These are phyloP conservation scores for Pyrocephalus nanus DNA, from an alignment of 2,797 vertebrate species.

Conservation along the genomic window DNA sequence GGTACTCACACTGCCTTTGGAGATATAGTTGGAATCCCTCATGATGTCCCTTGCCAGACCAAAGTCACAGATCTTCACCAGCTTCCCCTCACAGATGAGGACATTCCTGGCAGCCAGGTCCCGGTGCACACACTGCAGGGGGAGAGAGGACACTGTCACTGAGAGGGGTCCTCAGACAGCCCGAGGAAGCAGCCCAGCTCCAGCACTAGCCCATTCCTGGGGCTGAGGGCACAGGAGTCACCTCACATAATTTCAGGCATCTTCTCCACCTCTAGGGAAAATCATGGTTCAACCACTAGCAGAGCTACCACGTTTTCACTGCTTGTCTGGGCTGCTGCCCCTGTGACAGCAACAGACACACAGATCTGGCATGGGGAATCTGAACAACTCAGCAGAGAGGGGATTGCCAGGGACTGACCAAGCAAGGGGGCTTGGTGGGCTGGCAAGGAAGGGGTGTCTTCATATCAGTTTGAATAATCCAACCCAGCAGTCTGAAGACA, in stretches of 20 bases:
- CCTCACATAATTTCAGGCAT: background rate
- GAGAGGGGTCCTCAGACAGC: accelerated
- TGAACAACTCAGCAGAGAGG: background rate
- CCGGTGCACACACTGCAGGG: conserved; percentile 90
- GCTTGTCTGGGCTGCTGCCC: background rate
- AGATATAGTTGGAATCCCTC: conserved; percentile 98
- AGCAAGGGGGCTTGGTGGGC: background rate
- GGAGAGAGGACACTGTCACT: background rate
- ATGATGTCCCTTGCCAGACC: conserved; percentile 97
- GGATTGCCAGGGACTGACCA: background rate
- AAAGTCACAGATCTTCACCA: conserved; percentile 99
- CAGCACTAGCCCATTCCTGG: background rate
- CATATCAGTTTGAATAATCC: background rate
- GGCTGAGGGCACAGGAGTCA: background rate
- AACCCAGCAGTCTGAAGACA: background rate
- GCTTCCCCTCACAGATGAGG: conserved; percentile 95
- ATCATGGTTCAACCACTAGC: background rate
- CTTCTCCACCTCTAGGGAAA: background rate
- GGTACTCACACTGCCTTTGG: conserved; percentile 94
- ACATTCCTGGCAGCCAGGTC: conserved; percentile 97
- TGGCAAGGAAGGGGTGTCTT: background rate
- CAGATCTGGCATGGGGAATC: background rate
- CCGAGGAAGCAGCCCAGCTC: background rate
- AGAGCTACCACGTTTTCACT: background rate
- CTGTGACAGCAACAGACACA: background rate